Percentiles rank a stretch among this genome's conserved stretches.
Evolutionary conservation across 2,797 vertebrate species (phyloP).

Genomic region (Nyctalus aviator): DNA sequence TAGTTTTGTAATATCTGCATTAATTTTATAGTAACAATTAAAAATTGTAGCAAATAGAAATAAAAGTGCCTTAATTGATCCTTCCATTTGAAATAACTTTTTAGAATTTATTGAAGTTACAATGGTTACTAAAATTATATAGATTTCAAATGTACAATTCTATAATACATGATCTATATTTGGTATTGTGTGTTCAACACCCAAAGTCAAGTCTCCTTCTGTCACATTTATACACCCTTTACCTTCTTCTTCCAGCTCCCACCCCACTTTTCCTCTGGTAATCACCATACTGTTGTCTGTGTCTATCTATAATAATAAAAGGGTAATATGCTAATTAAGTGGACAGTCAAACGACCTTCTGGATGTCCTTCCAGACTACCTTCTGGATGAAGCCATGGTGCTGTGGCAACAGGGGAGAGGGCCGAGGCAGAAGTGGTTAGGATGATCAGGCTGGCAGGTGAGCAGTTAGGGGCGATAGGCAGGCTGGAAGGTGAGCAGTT

Average conservation of each 20-base stretch:
- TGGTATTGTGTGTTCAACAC: background rate
- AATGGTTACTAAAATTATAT: background rate
- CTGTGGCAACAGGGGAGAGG: too few species aligned
- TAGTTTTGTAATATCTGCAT: background rate
- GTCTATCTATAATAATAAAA: background rate
- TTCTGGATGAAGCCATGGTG: too few species aligned
- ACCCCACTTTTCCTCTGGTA: background rate
- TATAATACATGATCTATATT: background rate
- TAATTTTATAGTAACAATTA: conserved; percentile 45
- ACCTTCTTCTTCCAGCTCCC: background rate
- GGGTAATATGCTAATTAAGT: too few species aligned
- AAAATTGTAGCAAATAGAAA: background rate
- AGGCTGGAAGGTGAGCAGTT: too few species aligned
- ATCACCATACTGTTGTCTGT: background rate
- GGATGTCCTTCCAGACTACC: too few species aligned
- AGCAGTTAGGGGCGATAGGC: too few species aligned
- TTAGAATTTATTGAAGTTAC: background rate
- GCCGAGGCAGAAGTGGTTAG: too few species aligned
- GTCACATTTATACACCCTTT: background rate
- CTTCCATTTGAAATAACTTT: background rate
- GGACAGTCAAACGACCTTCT: too few species aligned
- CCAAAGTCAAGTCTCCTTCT: background rate
- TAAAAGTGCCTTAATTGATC: background rate
- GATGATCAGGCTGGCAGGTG: too few species aligned
- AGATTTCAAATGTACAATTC: background rate